Percentiles rank a stretch among this genome's conserved stretches.
phyloP scores from a whole-genome alignment of 2,888 invertebrate genomes.

The Autographa pulchrina region DNA sequence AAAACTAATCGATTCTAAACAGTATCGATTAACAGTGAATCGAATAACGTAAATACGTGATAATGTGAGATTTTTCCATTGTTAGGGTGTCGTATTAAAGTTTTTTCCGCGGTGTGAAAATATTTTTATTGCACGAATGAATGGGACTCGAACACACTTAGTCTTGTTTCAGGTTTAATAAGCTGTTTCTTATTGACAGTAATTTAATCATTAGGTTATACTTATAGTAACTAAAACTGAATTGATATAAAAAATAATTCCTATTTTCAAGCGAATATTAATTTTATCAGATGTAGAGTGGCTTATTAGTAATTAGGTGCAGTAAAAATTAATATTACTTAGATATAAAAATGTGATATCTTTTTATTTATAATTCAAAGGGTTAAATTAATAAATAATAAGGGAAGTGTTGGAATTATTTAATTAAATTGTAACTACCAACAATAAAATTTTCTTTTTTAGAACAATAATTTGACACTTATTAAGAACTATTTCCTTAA shows the following conservation, averaged over 20 bases:
- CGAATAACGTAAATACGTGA: slow-evolving; percentile 48
- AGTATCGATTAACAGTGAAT: slow-evolving; percentile 65
- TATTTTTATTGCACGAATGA: slow-evolving; percentile 39
- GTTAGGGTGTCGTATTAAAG: slow-evolving; percentile 38
- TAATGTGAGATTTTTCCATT: slow-evolving; percentile 59
- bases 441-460: neutral
- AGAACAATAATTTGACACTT: neutral
- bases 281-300: no score
- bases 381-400: no score
- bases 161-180: slow-evolving; percentile 11
- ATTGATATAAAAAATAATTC: no score
- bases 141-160: slow-evolving; percentile 14
- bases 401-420: no score
- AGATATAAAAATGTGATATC: no score
- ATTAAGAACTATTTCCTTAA: neutral
- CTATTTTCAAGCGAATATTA: no score
- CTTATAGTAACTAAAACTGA: no score
- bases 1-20: slow-evolving; percentile 60
- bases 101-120: slow-evolving; percentile 48
- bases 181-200: slow-evolving; percentile 7
- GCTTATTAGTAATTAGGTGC: no score
- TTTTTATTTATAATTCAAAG: no score
- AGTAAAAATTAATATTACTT: no score
- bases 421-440: neutral
- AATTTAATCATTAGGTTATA: neutral